A percentile compares a stretch with the other conserved stretches of the same genome.
These are phyloP conservation scores for Lophochroa leadbeateri DNA, from an alignment of 2,113 vertebrate genomes.

Conservation along the genomic window DNA sequence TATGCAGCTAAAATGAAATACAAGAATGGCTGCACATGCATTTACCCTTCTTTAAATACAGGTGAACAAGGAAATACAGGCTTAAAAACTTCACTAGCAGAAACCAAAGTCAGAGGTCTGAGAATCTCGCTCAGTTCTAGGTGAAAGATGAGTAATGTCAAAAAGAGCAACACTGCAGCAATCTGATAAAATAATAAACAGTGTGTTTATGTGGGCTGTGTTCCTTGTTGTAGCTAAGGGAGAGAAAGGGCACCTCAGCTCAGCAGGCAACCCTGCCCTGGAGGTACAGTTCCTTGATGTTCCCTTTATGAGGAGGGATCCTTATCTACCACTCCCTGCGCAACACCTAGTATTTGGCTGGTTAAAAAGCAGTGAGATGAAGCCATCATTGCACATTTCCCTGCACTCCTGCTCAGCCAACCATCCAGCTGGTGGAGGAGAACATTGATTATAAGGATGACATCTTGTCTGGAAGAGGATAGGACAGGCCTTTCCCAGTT, in stretches of 20 bases:
- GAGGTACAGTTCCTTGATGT: not conserved
- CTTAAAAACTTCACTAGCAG: not conserved
- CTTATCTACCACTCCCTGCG: not conserved
- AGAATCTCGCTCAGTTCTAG: not conserved
- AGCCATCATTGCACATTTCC: not conserved
- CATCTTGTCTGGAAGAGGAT: not conserved
- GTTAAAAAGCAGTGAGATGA: not conserved
- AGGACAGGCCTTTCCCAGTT: not conserved
- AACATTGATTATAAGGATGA: not conserved
- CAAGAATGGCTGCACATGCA: fast-evolving
- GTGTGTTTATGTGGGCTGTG: not conserved
- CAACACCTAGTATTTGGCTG: not conserved
- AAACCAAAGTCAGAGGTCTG: not conserved
- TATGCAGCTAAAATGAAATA: not conserved
- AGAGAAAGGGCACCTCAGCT: not conserved
- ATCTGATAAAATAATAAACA: not conserved
- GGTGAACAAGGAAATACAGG: not conserved
- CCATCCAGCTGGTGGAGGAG: not conserved
- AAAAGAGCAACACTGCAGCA: not conserved
- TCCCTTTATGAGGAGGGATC: not conserved
- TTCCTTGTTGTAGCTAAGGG: not conserved
- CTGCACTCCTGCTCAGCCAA: not conserved
- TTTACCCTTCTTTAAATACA: not conserved
- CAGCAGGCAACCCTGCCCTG: not conserved
- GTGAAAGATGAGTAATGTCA: not conserved